phyloP scores from a whole-genome alignment of 2,113 vertebrate species.

The Ancistrus triradiatus region DNA sequence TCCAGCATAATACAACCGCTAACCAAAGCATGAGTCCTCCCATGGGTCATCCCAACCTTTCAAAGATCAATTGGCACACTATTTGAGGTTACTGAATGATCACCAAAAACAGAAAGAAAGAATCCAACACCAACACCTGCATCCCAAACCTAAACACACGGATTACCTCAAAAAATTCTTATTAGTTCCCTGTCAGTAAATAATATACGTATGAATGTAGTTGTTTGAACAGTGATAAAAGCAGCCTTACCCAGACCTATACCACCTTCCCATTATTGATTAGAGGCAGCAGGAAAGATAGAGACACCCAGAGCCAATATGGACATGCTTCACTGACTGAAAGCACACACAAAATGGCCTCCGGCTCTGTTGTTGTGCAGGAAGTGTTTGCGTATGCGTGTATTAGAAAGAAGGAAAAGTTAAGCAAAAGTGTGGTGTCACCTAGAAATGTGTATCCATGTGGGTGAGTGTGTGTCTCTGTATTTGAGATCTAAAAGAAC shows the following conservation, averaged over 20 bases:
- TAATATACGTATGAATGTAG: no score
- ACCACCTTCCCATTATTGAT: constrained; percentile 36
- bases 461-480: background rate
- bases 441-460: background rate
- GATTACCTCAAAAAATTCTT: no score
- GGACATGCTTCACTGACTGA: constrained; percentile 41
- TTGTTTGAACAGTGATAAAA: constrained; percentile 49
- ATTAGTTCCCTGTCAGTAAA: no score
- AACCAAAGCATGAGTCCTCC: no score
- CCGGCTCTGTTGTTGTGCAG: constrained; percentile 1
- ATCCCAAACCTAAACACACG: no score
- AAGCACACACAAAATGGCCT: constrained; percentile 52
- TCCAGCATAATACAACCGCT: no score
- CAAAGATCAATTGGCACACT: no score
- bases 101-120: no score
- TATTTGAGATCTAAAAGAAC: background rate
- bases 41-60: no score
- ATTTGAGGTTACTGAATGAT: no score
- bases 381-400: background rate
- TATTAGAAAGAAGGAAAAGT: no score
- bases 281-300: constrained; percentile 25
- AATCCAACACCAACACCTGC: no score
- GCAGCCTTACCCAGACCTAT: constrained; percentile 11
- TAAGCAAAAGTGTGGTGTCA: background rate
- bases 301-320: constrained; percentile 18